Percentiles rank a stretch among this genome's conserved stretches.
These are phyloP conservation scores for Chionis minor DNA, from an alignment of 2,113 vertebrate genomes.

Conservation along the genomic window DNA sequence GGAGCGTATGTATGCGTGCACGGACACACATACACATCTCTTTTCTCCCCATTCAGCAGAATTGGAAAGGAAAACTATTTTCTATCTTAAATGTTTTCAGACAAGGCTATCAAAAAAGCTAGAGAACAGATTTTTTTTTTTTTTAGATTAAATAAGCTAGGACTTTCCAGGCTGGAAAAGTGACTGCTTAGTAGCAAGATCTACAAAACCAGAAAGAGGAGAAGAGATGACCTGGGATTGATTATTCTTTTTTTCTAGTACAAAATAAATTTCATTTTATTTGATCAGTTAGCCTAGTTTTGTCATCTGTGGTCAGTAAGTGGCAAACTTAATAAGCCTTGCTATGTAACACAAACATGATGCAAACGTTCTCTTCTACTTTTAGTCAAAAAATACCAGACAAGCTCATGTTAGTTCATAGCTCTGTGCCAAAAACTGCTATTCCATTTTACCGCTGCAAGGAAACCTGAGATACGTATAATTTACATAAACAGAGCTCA, in stretches of 20 bases:
- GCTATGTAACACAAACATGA: neutral
- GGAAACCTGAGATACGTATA: neutral
- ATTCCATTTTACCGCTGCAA: neutral
- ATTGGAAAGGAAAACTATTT: neutral
- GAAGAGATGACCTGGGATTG: neutral
- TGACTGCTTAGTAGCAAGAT: neutral
- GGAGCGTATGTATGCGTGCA: fast-evolving
- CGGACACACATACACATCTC: neutral
- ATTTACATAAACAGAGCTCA: neutral
- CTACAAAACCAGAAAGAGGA: neutral
- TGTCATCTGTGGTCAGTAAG: neutral
- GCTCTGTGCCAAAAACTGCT: neutral
- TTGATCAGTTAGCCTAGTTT: neutral
- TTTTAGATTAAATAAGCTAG: neutral
- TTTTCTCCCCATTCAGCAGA: fast-evolving
- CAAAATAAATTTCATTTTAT: neutral
- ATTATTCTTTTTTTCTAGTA: neutral
- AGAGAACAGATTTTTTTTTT: neutral
- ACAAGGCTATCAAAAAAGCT: neutral
- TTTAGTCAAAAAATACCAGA: neutral
- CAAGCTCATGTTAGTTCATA: neutral
- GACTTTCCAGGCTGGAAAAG: neutral
- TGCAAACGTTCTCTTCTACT: neutral
- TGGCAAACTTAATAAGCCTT: neutral
- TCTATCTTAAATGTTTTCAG: neutral